Conservation (phyloP, 2,888 invertebrate species). For the Cosmorhoe ocellata region DNA sequence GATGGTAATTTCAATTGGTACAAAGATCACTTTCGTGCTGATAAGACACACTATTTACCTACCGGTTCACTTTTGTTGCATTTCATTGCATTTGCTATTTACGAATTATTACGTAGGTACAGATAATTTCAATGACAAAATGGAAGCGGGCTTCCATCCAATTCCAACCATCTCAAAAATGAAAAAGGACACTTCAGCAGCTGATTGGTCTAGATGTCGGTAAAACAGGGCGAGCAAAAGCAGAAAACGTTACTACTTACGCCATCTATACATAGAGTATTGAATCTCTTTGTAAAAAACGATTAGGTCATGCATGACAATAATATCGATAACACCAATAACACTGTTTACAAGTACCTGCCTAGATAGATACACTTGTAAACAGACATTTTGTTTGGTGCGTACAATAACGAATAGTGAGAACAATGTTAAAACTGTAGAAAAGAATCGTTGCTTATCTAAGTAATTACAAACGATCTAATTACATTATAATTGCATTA, state of each 20-base stretch:
- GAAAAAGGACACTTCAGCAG: constrained; percentile 69
- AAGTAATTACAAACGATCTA: no score
- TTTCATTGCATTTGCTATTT: constrained; percentile 29
- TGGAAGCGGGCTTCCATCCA: no score
- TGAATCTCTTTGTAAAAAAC: constrained; percentile 9
- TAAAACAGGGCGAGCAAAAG: constrained; percentile 62
- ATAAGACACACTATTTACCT: constrained; percentile 20
- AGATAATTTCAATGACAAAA: constrained; percentile 40
- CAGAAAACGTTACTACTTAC: constrained; percentile 20
- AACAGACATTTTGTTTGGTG: no score
- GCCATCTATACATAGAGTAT: constrained; percentile 55
- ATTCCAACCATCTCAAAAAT: constrained; percentile 87
- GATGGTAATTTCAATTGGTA: constrained; percentile 37
- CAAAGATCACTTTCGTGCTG: constrained; percentile 48
- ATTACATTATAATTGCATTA: no score
- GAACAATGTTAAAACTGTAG: no score
- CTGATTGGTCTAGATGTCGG: constrained; percentile 63
- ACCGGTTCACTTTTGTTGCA: constrained; percentile 21
- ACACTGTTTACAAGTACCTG: no score
- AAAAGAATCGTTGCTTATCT: no score
- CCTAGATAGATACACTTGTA: no score
- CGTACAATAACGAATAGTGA: no score
- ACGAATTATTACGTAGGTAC: constrained; percentile 17
- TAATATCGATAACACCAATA: no score
- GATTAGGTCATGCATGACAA: no score